A percentile compares a stretch with the other conserved stretches of the same genome.
Evolutionary conservation across 2,888 invertebrate genomes (phyloP).

Genomic region (Eristalis tenax): DNA sequence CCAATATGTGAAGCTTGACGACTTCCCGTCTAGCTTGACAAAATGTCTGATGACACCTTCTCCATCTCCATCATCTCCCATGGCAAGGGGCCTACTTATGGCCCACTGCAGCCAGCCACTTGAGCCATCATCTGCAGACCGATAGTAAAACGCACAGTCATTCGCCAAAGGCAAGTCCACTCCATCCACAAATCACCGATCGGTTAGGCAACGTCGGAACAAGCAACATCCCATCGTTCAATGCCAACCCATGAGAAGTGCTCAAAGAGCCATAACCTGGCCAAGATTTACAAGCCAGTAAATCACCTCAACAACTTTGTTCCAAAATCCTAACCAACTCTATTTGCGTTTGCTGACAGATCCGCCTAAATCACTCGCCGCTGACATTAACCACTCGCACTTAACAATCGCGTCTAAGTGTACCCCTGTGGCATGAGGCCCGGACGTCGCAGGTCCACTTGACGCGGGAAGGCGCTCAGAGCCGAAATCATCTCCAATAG

Average conservation of each 20-base stretch:
- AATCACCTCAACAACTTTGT: slow-evolving; percentile 28
- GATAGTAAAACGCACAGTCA: not conserved
- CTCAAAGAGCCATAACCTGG: not conserved
- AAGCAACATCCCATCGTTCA: not conserved
- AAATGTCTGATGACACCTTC: too few species aligned
- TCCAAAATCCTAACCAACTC: not conserved
- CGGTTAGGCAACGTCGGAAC: not conserved
- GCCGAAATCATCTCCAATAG: slow-evolving; percentile 53
- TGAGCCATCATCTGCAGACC: not conserved
- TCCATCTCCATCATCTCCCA: too few species aligned
- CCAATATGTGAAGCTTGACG: too few species aligned
- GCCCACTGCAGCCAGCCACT: not conserved
- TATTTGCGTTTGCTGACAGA: slow-evolving; percentile 33
- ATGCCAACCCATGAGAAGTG: not conserved
- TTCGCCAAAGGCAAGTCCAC: not conserved
- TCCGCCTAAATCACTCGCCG: slow-evolving; percentile 51
- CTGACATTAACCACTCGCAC: slow-evolving; percentile 23
- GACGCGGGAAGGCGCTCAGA: slow-evolving; percentile 12
- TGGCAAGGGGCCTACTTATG: too few species aligned
- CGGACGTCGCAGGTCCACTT: not conserved
- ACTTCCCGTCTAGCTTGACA: too few species aligned
- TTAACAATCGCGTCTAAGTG: slow-evolving; percentile 41
- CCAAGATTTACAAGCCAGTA: not conserved
- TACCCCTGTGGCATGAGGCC: slow-evolving; percentile 24
- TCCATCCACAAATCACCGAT: not conserved